phyloP scores from a whole-genome alignment of 1,140 invertebrate genomes.

The Drosophila pandora region DNA sequence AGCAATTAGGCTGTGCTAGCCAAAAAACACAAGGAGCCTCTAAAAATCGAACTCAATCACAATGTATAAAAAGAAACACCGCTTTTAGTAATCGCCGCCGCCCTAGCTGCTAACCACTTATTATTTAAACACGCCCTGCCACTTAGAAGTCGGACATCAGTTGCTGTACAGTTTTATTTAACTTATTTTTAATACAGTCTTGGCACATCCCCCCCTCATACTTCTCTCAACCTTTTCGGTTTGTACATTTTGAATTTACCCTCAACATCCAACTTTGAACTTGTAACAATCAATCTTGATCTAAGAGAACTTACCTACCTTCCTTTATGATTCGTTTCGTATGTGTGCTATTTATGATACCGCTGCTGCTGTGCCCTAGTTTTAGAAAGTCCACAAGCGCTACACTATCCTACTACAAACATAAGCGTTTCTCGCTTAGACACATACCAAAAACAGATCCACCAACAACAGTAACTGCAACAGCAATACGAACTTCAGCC shows the following conservation, averaged over 20 bases:
- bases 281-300: constrained; percentile 27
- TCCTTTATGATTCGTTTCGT: constrained; percentile 56
- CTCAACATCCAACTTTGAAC: neutral
- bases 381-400: constrained; percentile 81
- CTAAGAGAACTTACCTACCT: constrained; percentile 48
- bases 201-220: constrained; percentile 14
- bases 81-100: constrained; percentile 26
- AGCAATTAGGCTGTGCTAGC: constrained; percentile 16
- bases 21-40: constrained; percentile 1
- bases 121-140: constrained; percentile 15
- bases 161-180: constrained; percentile 44
- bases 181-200: constrained; percentile 9
- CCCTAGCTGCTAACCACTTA: constrained; percentile 29
- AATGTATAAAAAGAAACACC: constrained; percentile 14
- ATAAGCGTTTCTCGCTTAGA: constrained; percentile 82
- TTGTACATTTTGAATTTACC: constrained; percentile 29
- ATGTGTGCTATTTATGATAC: constrained; percentile 66
- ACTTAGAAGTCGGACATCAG: constrained; percentile 16
- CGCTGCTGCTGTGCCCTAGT: constrained; percentile 69
- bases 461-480: constrained; percentile 49
- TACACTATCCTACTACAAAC: constrained; percentile 82
- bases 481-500: constrained; percentile 42
- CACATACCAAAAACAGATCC: constrained; percentile 78
- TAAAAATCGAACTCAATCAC: neutral
- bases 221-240: constrained; percentile 24